These are phyloP conservation scores for Nesometra sesokonis DNA, from an alignment of 35 echinoderm and acorn worm species.

Conservation along the genomic window DNA sequence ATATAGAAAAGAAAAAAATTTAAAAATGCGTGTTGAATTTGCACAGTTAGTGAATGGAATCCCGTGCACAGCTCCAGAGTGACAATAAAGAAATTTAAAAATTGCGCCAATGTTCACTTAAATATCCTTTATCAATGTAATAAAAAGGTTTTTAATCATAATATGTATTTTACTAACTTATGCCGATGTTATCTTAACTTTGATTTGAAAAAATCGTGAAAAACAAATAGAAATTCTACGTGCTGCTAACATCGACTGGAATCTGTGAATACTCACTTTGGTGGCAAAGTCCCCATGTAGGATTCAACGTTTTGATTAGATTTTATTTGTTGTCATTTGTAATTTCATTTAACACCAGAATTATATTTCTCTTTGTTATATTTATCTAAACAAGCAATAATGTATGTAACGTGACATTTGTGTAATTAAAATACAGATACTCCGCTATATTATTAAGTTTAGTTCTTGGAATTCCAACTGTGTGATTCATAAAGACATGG, in stretches of 20 bases:
- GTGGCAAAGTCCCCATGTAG: too few relatives aligned
- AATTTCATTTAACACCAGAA: too few relatives aligned
- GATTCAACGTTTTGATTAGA: too few relatives aligned
- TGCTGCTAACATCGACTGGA: not conserved
- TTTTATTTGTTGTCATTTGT: too few relatives aligned
- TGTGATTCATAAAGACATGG: too few relatives aligned
- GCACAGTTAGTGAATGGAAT: not conserved
- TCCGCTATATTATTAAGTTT: too few relatives aligned
- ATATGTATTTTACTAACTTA: not conserved
- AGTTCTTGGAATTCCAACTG: too few relatives aligned
- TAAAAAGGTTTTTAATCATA: not conserved
- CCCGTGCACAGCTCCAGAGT: not conserved
- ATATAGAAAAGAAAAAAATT: not conserved
- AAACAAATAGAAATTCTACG: not conserved
- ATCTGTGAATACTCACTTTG: not conserved
- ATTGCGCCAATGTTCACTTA: not conserved
- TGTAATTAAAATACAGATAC: too few relatives aligned
- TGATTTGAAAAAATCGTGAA: not conserved
- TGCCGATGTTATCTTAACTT: not conserved
- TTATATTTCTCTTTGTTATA: too few relatives aligned
- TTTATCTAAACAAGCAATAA: too few relatives aligned
- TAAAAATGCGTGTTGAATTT: not conserved
- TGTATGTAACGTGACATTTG: too few relatives aligned
- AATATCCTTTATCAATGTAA: not conserved
- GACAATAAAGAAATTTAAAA: not conserved